A percentile compares a stretch with the other conserved stretches of the same genome.
Evolutionary conservation across 1,140 invertebrate species (phyloP).

Genomic region (Drosophila nikananu): DNA sequence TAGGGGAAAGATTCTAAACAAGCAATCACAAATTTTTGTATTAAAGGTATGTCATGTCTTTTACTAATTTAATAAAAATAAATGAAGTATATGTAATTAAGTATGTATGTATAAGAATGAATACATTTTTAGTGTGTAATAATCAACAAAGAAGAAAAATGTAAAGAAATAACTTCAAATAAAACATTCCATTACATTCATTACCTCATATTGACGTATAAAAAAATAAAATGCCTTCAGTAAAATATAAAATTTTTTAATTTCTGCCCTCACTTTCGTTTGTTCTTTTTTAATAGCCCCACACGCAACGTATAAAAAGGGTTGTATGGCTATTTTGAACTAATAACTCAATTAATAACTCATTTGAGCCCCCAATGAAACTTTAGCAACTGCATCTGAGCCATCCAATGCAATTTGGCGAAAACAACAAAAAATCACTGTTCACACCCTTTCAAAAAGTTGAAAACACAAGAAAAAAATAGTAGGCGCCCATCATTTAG

Average conservation of each 20-base stretch:
- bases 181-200: neutral
- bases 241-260: too few species aligned
- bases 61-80: too few species aligned
- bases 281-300: too few species aligned
- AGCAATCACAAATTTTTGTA: too few species aligned
- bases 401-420: constrained; percentile 59
- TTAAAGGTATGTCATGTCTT: too few species aligned
- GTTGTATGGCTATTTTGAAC: constrained; percentile 52
- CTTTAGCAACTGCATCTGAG: constrained; percentile 42
- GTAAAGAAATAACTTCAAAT: too few species aligned
- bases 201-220: neutral
- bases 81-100: too few species aligned
- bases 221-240: too few species aligned
- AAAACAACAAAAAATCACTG: constrained; percentile 46
- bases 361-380: constrained; percentile 47
- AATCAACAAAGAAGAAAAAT: too few species aligned
- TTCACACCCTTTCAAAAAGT: constrained; percentile 30
- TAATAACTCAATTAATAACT: constrained; percentile 81
- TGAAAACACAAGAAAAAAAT: constrained; percentile 12
- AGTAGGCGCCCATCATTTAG: constrained; percentile 55
- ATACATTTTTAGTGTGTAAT: too few species aligned
- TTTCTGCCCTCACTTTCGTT: neutral
- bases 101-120: too few species aligned
- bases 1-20: too few species aligned
- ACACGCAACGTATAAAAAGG: neutral